Percentiles rank a stretch among this genome's conserved stretches.
Evolutionary conservation across 1,140 invertebrate species (phyloP).

Genomic region (Anoplophora glabripennis): DNA sequence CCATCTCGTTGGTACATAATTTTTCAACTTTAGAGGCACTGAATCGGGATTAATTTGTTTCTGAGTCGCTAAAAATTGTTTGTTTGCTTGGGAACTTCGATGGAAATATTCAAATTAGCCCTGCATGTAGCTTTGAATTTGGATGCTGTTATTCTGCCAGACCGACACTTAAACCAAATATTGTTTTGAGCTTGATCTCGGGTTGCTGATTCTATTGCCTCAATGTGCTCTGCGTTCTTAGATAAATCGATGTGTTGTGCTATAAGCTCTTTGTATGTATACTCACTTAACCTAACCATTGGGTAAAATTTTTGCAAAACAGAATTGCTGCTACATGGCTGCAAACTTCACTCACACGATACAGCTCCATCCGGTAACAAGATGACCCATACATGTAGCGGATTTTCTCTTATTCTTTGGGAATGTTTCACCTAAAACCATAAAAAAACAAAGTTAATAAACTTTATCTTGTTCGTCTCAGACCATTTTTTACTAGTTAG

Average conservation of each 20-base stretch:
- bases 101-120: background rate
- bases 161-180: too few relatives aligned
- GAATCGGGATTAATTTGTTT: too few relatives aligned
- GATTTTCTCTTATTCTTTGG: background rate
- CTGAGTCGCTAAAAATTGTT: too few relatives aligned
- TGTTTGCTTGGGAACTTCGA: too few relatives aligned
- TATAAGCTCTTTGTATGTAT: background rate
- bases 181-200: too few relatives aligned
- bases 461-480: background rate
- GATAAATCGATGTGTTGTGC: too few relatives aligned
- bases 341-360: slow-evolving; percentile 4
- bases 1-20: too few relatives aligned
- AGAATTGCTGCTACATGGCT: background rate
- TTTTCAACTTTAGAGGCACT: too few relatives aligned
- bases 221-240: too few relatives aligned
- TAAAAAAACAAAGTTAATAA: background rate
- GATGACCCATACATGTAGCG: slow-evolving; percentile 7
- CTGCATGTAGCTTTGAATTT: slow-evolving; percentile 6
- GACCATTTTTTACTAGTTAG: too few relatives aligned
- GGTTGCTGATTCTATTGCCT: too few relatives aligned
- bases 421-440: slow-evolving; percentile 8
- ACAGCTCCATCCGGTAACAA: slow-evolving; percentile 5
- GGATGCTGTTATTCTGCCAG: slow-evolving; percentile 2
- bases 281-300: background rate
- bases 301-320: background rate